Percentiles rank a stretch among this genome's conserved stretches.
phyloP scores from a whole-genome alignment of 2,113 vertebrate genomes.

The Poecile atricapillus region DNA sequence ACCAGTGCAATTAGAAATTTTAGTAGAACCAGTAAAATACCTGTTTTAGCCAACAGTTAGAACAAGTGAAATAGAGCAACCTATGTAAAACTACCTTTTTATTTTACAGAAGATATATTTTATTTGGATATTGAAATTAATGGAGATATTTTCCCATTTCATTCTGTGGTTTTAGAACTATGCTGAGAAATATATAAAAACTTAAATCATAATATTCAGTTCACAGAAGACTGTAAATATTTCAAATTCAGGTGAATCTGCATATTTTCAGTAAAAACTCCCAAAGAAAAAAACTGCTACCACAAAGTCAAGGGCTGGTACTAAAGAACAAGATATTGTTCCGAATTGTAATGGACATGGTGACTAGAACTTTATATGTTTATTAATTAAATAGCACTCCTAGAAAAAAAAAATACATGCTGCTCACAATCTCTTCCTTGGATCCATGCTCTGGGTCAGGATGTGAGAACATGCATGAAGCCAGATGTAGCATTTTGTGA shows the following conservation, averaged over 20 bases:
- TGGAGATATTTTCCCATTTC: conserved; percentile 32
- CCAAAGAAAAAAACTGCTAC: not conserved
- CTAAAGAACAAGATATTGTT: not conserved
- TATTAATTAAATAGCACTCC: not conserved
- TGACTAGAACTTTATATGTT: not conserved
- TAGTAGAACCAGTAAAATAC: conserved; percentile 65
- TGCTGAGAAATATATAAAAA: not conserved
- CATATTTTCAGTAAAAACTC: not conserved
- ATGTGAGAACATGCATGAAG: not conserved
- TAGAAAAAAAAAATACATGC: not conserved
- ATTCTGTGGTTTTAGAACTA: conserved; percentile 69
- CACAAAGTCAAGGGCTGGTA: not conserved
- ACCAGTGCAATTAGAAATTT: not conserved
- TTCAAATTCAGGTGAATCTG: not conserved
- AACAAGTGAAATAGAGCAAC: not conserved
- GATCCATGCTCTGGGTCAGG: not conserved
- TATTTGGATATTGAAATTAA: conserved; percentile 7
- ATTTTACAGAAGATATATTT: not conserved
- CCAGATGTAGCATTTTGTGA: not conserved
- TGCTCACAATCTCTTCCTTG: not conserved
- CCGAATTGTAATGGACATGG: not conserved
- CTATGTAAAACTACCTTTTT: not conserved
- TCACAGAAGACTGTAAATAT: not conserved
- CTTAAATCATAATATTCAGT: not conserved
- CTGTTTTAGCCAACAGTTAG: conserved; percentile 71